These are phyloP conservation scores for Alosa alosa DNA, from an alignment of 2,113 vertebrate genomes.

Conservation along the genomic window DNA sequence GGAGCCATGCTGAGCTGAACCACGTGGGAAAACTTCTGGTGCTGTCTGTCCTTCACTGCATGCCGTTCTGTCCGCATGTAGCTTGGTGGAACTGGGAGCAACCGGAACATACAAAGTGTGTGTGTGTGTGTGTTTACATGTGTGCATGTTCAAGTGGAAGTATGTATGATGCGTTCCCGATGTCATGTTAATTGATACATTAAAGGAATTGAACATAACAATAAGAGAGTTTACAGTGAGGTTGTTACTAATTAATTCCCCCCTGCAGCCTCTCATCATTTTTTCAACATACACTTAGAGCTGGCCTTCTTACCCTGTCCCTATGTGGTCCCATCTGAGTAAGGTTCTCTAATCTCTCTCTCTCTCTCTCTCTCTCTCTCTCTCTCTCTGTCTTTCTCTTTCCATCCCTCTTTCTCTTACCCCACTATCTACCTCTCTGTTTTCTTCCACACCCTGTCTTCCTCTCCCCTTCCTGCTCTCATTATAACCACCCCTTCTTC, in stretches of 20 bases:
- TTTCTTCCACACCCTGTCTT: background rate
- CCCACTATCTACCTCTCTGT: background rate
- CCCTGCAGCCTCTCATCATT: background rate
- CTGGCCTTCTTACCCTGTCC: background rate
- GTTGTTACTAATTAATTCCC: background rate
- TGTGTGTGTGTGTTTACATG: constrained; percentile 10
- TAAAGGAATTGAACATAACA: background rate
- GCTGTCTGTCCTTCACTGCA: too few relatives aligned
- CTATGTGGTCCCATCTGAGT: background rate
- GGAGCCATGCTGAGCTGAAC: too few relatives aligned
- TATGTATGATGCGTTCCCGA: background rate
- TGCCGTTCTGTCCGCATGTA: too few relatives aligned
- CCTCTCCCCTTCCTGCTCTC: too few relatives aligned
- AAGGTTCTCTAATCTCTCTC: background rate
- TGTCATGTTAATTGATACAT: background rate
- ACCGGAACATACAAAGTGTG: background rate
- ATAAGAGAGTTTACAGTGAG: background rate
- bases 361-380: background rate
- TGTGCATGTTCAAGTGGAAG: background rate
- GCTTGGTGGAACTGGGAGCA: too few relatives aligned
- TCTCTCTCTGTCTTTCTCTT: background rate
- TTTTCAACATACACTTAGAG: background rate
- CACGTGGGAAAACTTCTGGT: too few relatives aligned
- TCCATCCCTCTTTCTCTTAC: background rate
- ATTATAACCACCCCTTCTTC: too few relatives aligned